Conservation (phyloP, 2,888 invertebrate genomes). For the Tryphoninae sp. region DNA sequence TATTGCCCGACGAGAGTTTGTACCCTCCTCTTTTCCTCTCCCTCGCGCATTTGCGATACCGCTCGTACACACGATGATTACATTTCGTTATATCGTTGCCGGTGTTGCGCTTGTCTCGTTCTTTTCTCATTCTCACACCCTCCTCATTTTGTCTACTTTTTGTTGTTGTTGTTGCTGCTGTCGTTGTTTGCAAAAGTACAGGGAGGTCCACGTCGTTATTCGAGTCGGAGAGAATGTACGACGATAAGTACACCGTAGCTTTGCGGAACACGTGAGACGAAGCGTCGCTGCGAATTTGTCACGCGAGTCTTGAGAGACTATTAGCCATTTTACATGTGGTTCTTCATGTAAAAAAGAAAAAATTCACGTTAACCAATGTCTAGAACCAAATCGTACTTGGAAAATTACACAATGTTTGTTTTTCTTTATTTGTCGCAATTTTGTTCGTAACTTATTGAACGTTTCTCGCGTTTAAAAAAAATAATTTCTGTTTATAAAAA, state of each 20-base stretch:
- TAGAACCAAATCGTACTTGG: no score
- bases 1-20: conserved; percentile 69
- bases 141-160: not conserved
- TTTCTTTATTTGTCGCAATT: no score
- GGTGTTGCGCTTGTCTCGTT: conserved; percentile 28
- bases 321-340: not conserved
- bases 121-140: conserved; percentile 44
- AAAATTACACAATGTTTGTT: no score
- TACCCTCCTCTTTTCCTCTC: conserved; percentile 27
- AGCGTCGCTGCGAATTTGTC: conserved; percentile 79
- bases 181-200: not conserved
- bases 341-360: not conserved
- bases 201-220: conserved; percentile 44
- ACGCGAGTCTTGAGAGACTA: conserved; percentile 67
- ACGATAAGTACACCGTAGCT: not conserved
- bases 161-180: conserved; percentile 10
- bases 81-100: conserved; percentile 54
- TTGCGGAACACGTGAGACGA: conserved; percentile 67
- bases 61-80: conserved; percentile 61
- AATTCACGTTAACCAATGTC: no score
- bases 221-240: conserved; percentile 13
- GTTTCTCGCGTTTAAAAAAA: no score
- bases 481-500: no score
- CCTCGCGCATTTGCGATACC: conserved; percentile 1
- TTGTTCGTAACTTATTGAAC: no score